phyloP scores from a whole-genome alignment of 2,888 invertebrate species.

The Dasysyrphus albostriatus region DNA sequence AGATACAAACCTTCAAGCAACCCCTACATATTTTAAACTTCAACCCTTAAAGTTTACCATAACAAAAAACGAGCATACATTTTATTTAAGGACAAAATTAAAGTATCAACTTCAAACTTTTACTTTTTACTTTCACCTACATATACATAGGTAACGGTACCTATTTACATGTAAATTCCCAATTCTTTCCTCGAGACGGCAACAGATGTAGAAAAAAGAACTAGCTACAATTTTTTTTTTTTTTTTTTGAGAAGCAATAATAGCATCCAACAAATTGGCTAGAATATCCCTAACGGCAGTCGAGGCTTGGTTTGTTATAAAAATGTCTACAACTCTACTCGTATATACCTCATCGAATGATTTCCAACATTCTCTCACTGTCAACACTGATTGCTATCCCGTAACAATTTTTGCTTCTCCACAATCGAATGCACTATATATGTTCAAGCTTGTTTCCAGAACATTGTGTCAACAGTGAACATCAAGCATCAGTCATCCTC shows the following conservation, averaged over 20 bases:
- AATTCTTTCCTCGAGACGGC: background rate
- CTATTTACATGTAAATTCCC: background rate
- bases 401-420: conserved; percentile 58
- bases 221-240: background rate
- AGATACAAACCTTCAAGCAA: too few species aligned
- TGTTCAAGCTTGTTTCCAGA: conserved; percentile 55
- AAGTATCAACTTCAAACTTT: background rate
- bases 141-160: too few species aligned
- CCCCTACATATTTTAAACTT: too few species aligned
- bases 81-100: too few species aligned
- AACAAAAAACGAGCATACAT: too few species aligned
- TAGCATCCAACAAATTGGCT: conserved; percentile 48
- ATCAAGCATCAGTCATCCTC: conserved; percentile 58
- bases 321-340: background rate
- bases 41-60: too few species aligned
- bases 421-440: conserved; percentile 11
- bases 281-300: conserved; percentile 52
- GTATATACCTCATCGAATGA: conserved; percentile 33
- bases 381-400: conserved; percentile 71
- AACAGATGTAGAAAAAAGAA: background rate
- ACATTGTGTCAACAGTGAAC: conserved; percentile 65
- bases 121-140: background rate
- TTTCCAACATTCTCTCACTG: conserved; percentile 51
- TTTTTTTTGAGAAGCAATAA: conserved; percentile 23
- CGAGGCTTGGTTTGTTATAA: conserved; percentile 12